Conservation (phyloP, 2,888 invertebrate species). For the Melanchra persicariae region DNA sequence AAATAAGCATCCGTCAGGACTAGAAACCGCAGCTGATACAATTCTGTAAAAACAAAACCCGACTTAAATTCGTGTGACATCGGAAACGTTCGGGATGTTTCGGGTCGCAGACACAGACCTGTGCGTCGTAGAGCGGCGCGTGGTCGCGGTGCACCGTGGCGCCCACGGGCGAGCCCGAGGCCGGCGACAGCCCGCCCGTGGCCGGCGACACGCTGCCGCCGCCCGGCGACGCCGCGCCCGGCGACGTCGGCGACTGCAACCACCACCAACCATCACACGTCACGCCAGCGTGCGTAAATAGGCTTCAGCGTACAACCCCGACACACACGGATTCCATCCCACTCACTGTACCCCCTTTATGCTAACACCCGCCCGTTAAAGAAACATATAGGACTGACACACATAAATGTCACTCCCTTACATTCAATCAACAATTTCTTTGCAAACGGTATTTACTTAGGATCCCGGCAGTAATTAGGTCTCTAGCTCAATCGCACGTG, state of each 20-base stretch:
- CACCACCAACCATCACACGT: slow-evolving; percentile 4
- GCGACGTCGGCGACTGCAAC: slow-evolving; percentile 84
- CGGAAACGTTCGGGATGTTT: background rate
- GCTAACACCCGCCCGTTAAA: background rate
- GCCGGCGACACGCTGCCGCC: slow-evolving; percentile 86
- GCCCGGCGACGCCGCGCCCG: slow-evolving; percentile 86
- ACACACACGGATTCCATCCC: background rate
- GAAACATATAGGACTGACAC: slow-evolving; percentile 11
- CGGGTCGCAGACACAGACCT: slow-evolving; percentile 72
- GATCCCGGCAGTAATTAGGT: slow-evolving; percentile 22
- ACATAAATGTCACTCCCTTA: slow-evolving; percentile 7
- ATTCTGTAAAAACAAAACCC: slow-evolving; percentile 13
- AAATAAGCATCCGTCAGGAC: slow-evolving; percentile 36
- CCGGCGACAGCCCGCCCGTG: slow-evolving; percentile 86
- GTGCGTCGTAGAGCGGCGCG: slow-evolving; percentile 80
- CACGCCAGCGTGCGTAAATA: background rate
- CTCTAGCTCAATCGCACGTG: slow-evolving; percentile 29
- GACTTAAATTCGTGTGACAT: slow-evolving; percentile 38
- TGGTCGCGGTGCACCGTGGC: slow-evolving; percentile 81
- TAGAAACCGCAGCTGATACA: slow-evolving; percentile 7
- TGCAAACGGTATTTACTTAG: slow-evolving; percentile 19
- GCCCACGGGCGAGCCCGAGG: slow-evolving; percentile 87
- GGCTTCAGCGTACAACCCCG: background rate
- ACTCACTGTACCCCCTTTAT: background rate
- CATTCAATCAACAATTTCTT: background rate